Evolutionary conservation across 2,797 vertebrate genomes (phyloP), one percentile per base, ranked within the genome.

Genomic region (Psittacula echo): DNA sequence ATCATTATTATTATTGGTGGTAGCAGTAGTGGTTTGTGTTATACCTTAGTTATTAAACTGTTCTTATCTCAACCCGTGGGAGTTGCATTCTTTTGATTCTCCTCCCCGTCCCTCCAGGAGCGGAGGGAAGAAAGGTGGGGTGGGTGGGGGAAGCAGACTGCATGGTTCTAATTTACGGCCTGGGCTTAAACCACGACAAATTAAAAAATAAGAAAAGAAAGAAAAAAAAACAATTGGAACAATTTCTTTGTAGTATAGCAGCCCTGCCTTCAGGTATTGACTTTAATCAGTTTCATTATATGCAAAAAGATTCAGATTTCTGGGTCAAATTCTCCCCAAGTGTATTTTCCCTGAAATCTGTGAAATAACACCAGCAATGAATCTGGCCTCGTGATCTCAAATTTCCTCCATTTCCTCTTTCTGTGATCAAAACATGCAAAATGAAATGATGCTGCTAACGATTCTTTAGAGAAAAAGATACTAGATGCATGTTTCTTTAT

Each of bases 211-310:
- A 53, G 80, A 89, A 60, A 44, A 85, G 61, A 61, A 71, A 34
- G 6, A 47, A 83, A 89, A 56, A 4, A 45, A 44, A 71, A 17
- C 1, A 20, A n/a, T 24, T 66, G 4, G 29, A 78, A 87, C 42
- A 54, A 23, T 72, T 79, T 78, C 27, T 27, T 39, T 67, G 24
- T 85, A 10, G 19, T 87, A 30, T 37, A 87, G 39, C 32, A 89
- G 24, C 39, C 34, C 29, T 92, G 61, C 56, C 78, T 94, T 79
- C 30, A 72, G 68, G 78, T 87, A 76, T 76, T 76, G 80, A 92
- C 56, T 84, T 95, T 93, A 92, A 93, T 96, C 92, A 91, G 58
- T 81, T 94, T 92, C 82, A 93, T 87, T 77, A 68, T 62, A 92
- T 87, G 68, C 45, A 92, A 82, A 94, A 88, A 67, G 51, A 84